These are phyloP conservation scores for Meteorus cinctellus DNA, from an alignment of 2,888 invertebrate species.

Conservation along the genomic window DNA sequence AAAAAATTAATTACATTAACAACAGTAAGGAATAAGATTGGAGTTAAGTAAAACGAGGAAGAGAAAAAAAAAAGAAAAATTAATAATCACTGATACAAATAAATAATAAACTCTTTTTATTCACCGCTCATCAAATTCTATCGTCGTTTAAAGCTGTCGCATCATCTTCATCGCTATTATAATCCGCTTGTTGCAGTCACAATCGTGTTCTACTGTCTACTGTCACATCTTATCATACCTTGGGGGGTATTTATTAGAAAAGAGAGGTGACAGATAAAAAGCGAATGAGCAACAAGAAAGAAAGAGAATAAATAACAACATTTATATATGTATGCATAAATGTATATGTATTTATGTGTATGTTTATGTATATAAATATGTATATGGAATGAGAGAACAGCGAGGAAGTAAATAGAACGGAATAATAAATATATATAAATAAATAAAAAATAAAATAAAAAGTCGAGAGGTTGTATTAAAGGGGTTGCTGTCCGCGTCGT, in stretches of 20 bases:
- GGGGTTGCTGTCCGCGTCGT: constrained; percentile 37
- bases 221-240: constrained; percentile 4
- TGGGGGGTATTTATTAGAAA: not conserved
- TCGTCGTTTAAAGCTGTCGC: not conserved
- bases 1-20: not conserved
- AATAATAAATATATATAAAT: constrained; percentile 16
- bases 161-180: constrained; percentile 6
- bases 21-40: not conserved
- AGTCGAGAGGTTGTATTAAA: constrained; percentile 14
- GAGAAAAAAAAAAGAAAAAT: no score
- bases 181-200: constrained; percentile 5
- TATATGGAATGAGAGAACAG: constrained; percentile 8
- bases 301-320: not conserved
- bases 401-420: constrained; percentile 30
- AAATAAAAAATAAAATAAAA: constrained; percentile 14
- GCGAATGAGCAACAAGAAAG: not conserved
- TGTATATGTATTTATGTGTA: not conserved
- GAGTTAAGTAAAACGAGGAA: not conserved
- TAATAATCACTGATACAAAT: not conserved
- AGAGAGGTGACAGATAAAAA: not conserved
- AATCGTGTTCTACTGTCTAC: not conserved
- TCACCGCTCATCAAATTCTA: not conserved
- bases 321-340: not conserved
- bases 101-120: not conserved
- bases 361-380: not conserved